phyloP scores from a whole-genome alignment of 1,140 invertebrate species.

The Bombus fervidus region DNA sequence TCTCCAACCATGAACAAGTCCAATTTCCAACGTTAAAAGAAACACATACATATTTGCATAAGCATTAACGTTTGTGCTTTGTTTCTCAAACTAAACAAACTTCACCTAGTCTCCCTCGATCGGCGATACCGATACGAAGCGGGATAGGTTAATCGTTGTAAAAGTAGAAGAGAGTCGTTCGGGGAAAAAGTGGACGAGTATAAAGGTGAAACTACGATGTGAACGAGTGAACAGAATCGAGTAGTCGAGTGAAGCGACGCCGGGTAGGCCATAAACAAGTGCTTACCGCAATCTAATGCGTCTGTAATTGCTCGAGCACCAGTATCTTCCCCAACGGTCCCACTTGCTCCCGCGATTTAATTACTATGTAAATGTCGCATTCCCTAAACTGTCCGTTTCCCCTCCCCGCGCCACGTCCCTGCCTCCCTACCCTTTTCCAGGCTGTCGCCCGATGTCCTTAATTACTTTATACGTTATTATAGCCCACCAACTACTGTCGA shows the following conservation, averaged over 20 bases:
- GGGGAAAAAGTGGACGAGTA: constrained; percentile 14
- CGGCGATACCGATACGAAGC: background rate
- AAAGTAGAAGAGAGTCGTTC: background rate
- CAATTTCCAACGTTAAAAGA: too few relatives aligned
- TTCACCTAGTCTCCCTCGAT: background rate
- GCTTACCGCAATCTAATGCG: constrained; percentile 83
- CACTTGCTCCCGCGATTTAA: constrained; percentile 82
- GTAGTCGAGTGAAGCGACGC: constrained; percentile 54
- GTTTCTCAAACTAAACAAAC: background rate
- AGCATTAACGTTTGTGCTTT: too few relatives aligned
- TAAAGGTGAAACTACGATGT: constrained; percentile 23
- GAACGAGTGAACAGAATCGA: constrained; percentile 57
- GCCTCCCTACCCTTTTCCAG: constrained; percentile 49
- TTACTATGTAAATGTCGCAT: constrained; percentile 84
- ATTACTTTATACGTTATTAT: constrained; percentile 83
- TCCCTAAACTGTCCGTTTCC: constrained; percentile 78
- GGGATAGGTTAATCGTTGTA: constrained; percentile 27
- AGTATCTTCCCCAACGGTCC: constrained; percentile 80
- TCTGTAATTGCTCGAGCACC: constrained; percentile 82
- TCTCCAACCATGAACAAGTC: too few relatives aligned
- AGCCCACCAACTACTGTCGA: constrained; percentile 77
- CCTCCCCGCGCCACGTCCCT: constrained; percentile 52
- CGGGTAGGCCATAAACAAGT: constrained; percentile 81
- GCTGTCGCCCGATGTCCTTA: constrained; percentile 82
- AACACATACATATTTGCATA: too few relatives aligned